Base-by-base conservation (phyloP, 2,113 vertebrate genomes). In the Hippolais icterina region DNA sequence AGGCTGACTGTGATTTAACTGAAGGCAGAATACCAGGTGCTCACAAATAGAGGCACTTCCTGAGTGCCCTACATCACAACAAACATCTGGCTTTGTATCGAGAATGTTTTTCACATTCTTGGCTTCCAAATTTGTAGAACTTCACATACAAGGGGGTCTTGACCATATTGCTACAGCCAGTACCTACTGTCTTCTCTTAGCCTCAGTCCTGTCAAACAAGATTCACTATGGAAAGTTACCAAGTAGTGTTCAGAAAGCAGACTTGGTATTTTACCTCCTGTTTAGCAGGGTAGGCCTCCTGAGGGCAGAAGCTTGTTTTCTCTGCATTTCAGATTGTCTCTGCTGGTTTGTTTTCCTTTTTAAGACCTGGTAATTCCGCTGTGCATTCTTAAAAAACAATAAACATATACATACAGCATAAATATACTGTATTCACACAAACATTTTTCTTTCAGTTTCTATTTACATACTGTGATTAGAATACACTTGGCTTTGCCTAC, bases 301-400 rank as follows among this genome's bases (percentile, higher is more conserved):
- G 12, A 98, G 64, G 42, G 97, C 56, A 16, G 96, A 49, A 39
- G 93, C 96, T 94, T 95, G 98, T 86, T 97, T 98, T 76, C 98
- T 98, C 90, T 97, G 99, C 20, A 93, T 85, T 74, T 99, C 98
- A 18, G 98, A 96, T 89, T 98, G 98, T 75, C 98, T 97, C 97
- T 98, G 98, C 83, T 97, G 94, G 22, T 86, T 95, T 68, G 97
- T 96, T 71, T 97, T 97, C 89, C 97, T 98, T 91, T 98, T 98
- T 93, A 98, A 92, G 74, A 98, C 97, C 9, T 98, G 97, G 47
- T 98, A 98, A 52, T 98, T 96, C 84, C 98, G 97, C 95, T 98
- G 98, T 87, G 97, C 71, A 44, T 98, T 98, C 98, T 97, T 92
- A 69, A 47, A 96, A 94, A 37, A n/a, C 53, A 52, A 23, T 6